A percentile compares a stretch with the other conserved stretches of the same genome.
Conservation (phyloP, 2,797 vertebrate species). For the Melanotaenia maccullochi region DNA sequence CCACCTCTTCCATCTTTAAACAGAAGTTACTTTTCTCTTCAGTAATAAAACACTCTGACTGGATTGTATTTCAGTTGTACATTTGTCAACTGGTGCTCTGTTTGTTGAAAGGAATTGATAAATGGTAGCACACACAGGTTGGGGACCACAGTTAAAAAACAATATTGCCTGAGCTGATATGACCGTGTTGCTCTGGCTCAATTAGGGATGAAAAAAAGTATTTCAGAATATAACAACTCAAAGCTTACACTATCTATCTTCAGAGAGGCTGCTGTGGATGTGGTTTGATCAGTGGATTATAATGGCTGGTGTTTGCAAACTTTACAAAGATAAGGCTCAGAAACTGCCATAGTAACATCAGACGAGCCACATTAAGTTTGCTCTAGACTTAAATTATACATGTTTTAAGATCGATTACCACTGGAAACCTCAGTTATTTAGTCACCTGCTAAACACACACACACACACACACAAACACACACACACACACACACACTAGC, state of each 20-base stretch:
- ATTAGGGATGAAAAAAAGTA: neutral
- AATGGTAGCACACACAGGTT: neutral
- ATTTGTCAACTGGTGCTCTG: neutral
- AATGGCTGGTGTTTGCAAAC: neutral
- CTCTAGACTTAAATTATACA: neutral
- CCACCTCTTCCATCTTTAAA: neutral
- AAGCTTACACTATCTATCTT: neutral
- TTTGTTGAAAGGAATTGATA: neutral
- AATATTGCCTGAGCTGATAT: neutral
- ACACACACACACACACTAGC: neutral
- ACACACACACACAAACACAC: no score
- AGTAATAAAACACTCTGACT: neutral
- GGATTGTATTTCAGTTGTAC: neutral
- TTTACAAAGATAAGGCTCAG: neutral
- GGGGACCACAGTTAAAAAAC: neutral
- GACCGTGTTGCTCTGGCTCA: neutral
- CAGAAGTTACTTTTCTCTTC: neutral
- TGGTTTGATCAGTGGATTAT: neutral
- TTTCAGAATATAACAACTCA: neutral
- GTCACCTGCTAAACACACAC: neutral
- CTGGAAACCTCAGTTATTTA: slow-evolving; percentile 4
- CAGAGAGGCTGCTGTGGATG: neutral
- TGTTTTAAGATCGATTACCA: neutral
- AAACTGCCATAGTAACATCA: neutral
- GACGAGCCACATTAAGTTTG: no score